Base-by-base conservation (phyloP, 37 sponge, comb jelly and placozoan species). In the Mnemiopsis leidyi region DNA sequence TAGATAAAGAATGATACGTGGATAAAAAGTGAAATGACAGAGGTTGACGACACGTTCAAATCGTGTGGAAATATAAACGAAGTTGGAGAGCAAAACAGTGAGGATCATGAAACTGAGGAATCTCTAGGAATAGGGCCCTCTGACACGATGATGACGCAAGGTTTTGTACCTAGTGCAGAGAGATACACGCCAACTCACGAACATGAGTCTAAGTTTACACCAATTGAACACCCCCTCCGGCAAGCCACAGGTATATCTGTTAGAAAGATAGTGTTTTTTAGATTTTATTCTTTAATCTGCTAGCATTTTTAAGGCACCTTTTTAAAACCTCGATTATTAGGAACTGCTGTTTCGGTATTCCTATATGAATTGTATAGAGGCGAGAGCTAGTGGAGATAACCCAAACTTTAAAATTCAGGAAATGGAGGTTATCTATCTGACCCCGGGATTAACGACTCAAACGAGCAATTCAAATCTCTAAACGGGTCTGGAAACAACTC, bases 71-170 rank as follows among this genome's bases (percentile, higher is more conserved):
- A n/a, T n/a, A n/a, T n/a, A n/a, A 13, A 20, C 18, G 18, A 31
- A 13, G 33, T 0, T 1, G 79, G 18, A 9, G 36, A 77, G 34
- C 36, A 77, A 34, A 25, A 71, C 2, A 77, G 36, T 16, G 33
- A 13, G 32, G 20, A 77, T 26, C 9, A 32, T 33, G 79, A 77
- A 32, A 32, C 18, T 20, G 73, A 69, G 73, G 73, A 25, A 28
- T 32, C 32, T 77, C 5, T 71, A n/a, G 30, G n/a, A 5, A n/a
- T 28, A 5, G 30, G 30, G 5, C 90, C 23, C 24, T 40, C 40
- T 0, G 90, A 85, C n/a, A 85, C 90, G n/a, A 40, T 40, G 40
- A 85, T 85, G 90, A 85, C 90, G 16, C 90, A 85, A 26, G 90
- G 61, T 18, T 85, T 85, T 26, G 23, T 40, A 28, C 90, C 90